Conservation (phyloP, 2,113 vertebrate genomes). For the Apeltes quadracus region DNA sequence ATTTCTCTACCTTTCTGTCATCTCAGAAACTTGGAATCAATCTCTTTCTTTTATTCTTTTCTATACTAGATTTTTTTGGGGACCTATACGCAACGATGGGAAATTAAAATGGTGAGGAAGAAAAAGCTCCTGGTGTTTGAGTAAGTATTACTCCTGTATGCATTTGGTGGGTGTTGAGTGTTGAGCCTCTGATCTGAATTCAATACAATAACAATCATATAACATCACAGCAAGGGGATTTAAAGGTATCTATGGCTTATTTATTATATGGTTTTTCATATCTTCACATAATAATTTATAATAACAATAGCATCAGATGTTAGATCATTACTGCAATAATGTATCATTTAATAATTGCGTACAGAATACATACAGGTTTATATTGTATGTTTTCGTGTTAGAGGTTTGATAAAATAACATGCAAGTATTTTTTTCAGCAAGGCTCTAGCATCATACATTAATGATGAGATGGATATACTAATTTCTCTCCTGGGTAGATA, state of each 20-base stretch:
- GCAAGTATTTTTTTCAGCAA: constrained; percentile 37
- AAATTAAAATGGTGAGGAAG: constrained; percentile 74
- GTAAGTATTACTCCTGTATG: constrained; percentile 65
- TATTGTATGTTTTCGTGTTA: neutral
- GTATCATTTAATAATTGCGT: neutral
- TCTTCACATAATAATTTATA: neutral
- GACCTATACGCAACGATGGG: constrained; percentile 68
- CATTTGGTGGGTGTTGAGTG: neutral
- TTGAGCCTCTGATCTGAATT: neutral
- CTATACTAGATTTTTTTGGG: constrained; percentile 29
- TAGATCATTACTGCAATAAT: neutral
- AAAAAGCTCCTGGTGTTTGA: constrained; percentile 75
- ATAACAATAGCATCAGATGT: neutral
- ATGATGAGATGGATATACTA: constrained; percentile 53
- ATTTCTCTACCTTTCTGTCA: constrained; percentile 13
- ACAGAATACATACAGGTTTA: neutral
- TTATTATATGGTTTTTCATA: neutral
- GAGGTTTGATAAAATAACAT: constrained; percentile 44
- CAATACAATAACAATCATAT: neutral
- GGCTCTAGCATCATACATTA: constrained; percentile 59
- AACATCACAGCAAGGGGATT: neutral
- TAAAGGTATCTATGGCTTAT: neutral
- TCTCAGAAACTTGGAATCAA: constrained; percentile 11
- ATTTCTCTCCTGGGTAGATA: constrained; percentile 53
- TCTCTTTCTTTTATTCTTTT: constrained; percentile 14